Evolutionary conservation across 2,888 invertebrate genomes (phyloP).

Genomic region (Hirtodrosophila histrioides): DNA sequence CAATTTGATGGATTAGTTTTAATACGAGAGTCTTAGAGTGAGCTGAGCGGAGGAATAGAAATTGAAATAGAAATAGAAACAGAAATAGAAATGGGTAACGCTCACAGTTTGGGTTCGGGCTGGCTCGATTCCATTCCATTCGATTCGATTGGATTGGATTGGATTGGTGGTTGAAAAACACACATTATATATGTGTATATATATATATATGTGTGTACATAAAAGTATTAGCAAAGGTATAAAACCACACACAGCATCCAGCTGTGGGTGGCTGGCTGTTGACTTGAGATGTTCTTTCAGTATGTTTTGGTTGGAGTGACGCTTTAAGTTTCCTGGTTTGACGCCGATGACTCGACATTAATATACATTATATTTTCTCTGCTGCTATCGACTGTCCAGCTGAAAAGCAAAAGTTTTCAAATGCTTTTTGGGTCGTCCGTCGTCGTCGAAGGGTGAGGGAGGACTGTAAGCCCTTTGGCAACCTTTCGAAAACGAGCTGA

Average conservation of each 20-base stretch:
- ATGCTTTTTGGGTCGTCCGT: constrained; percentile 44
- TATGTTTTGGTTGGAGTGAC: constrained; percentile 31
- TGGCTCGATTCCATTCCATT: constrained; percentile 35
- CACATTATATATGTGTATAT: constrained; percentile 14
- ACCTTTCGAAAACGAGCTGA: constrained; percentile 69
- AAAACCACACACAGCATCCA: constrained; percentile 64
- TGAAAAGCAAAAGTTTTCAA: constrained; percentile 59
- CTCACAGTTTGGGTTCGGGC: constrained; percentile 52
- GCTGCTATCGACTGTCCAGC: constrained; percentile 74
- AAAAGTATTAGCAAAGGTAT: constrained; percentile 69
- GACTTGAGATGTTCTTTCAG: constrained; percentile 4
- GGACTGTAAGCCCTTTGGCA: constrained; percentile 69
- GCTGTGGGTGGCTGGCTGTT: constrained; percentile 15
- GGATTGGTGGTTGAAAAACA: constrained; percentile 67
- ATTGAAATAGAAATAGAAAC: constrained; percentile 10
- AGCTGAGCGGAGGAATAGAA: constrained; percentile 6
- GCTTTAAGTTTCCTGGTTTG: constrained; percentile 54
- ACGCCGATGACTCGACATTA: constrained; percentile 72
- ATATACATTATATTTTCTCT: constrained; percentile 67
- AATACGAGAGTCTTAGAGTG: constrained; percentile 54
- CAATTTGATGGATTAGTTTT: constrained; percentile 79
- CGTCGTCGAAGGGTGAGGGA: constrained; percentile 1
- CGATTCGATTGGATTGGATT: constrained; percentile 20
- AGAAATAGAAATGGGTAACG: constrained; percentile 62
- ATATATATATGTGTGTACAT: constrained; percentile 11